Evolutionary conservation across 2,888 invertebrate genomes (phyloP), one percentile per base, ranked within the genome.

Genomic region (Leucophenga montana): DNA sequence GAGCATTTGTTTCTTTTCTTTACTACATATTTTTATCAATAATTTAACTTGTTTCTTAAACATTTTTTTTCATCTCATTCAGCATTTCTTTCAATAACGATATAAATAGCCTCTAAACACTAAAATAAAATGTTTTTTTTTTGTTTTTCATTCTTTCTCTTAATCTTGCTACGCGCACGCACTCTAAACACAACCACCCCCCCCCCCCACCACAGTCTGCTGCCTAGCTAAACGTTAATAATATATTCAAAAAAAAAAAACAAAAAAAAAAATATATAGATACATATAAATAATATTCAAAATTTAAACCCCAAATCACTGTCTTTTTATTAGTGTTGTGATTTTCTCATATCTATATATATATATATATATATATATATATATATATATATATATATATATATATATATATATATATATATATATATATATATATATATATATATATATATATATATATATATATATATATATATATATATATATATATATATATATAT

Each of bases 91-190:
- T 46, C 18, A 64, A 64, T 46, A 64, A 64, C 64, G 57, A 59
- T 57, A 68, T 72, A 65, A 66, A 59, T 73, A 73, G 64, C 50
- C 65, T 67, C 53, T 74, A 66, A 67, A 62, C 69, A 73, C 69
- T 66, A 62, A 66, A 57, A 71, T 71, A 66, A 20, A 57, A 57
- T 46, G 20, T 16, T 64, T 33, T 44, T 48, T 68, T 73, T 50
- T 72, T 72, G 50, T 70, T 74, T 70, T 70, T 76, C 73, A 73
- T 75, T 71, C 71, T 61, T 73, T 74, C 66, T 67, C 11, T 39
- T 39, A 1, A 5, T 5, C 11, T 39, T 8, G 6, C 13, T 50
- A 5, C 27, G 27, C 79, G 78, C 83, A 73, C 80, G 73, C 57
- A 59, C 78, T 72, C 71, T 50, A 73, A 71, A 56, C 13, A 56